Conservation (phyloP, 2,888 invertebrate species). For the Congeria kusceri region DNA sequence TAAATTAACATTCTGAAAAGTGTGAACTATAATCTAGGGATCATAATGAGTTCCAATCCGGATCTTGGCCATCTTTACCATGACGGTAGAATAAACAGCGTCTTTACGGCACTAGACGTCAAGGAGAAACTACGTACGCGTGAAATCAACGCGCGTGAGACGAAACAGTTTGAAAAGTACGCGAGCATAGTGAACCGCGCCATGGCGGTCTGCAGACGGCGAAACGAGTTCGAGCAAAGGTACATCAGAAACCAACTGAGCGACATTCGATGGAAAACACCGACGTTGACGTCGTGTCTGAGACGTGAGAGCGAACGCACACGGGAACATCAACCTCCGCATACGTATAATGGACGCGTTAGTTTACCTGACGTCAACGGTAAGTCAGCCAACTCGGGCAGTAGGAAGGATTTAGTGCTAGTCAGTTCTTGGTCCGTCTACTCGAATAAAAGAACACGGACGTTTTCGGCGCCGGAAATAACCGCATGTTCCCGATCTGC, state of each 20-base stretch:
- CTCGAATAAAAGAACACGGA: slow-evolving; percentile 16
- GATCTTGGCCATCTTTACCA: slow-evolving; percentile 73
- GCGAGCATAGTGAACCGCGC: slow-evolving; percentile 63
- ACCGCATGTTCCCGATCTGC: neutral
- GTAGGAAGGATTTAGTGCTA: neutral
- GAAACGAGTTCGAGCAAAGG: slow-evolving; percentile 65
- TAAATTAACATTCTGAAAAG: neutral
- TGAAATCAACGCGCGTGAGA: slow-evolving; percentile 72
- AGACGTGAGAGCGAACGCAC: slow-evolving; percentile 47
- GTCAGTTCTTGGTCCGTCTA: slow-evolving; percentile 54
- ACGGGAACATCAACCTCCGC: neutral
- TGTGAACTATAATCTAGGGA: neutral
- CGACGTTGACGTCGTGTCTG: slow-evolving; percentile 58
- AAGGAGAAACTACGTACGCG: slow-evolving; percentile 71
- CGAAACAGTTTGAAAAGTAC: slow-evolving; percentile 64
- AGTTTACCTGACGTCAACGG: neutral
- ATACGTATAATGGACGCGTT: neutral
- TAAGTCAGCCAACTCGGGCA: neutral
- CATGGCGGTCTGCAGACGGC: slow-evolving; percentile 60
- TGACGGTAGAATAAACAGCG: slow-evolving; percentile 62
- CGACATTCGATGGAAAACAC: slow-evolving; percentile 60
- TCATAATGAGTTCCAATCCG: slow-evolving; percentile 61
- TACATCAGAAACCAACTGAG: slow-evolving; percentile 55
- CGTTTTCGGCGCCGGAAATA: neutral
- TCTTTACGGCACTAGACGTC: slow-evolving; percentile 65